Conservation (phyloP, 2,113 vertebrate species). For the Oreotragus oreotragus region DNA sequence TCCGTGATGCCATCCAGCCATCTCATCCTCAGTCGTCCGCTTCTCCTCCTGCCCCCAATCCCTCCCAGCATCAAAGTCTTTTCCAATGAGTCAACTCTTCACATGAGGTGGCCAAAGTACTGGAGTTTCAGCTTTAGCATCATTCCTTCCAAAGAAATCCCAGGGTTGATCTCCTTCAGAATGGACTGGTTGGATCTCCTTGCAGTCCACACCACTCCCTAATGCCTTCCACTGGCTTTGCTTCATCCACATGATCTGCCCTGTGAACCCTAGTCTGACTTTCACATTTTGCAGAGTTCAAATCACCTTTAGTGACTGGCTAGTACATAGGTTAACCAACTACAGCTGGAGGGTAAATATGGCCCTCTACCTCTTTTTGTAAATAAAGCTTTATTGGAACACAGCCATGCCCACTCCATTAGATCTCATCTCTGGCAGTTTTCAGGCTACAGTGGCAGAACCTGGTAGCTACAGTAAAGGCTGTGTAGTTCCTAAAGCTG, state of each 20-base stretch:
- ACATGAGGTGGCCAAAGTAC: too few relatives aligned
- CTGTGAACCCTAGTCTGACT: neutral
- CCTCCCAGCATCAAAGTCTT: too few relatives aligned
- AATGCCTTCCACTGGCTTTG: neutral
- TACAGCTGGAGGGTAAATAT: neutral
- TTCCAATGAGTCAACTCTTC: too few relatives aligned
- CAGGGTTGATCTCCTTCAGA: too few relatives aligned
- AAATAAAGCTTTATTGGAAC: neutral
- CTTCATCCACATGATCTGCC: neutral
- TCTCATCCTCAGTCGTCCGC: too few relatives aligned
- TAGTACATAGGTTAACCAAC: neutral
- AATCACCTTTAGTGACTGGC: neutral
- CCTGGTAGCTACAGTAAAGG: neutral
- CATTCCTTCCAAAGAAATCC: too few relatives aligned
- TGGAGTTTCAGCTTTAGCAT: too few relatives aligned
- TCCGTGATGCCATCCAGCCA: too few relatives aligned
- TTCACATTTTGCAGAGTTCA: neutral
- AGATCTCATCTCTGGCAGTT: neutral
- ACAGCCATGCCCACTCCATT: neutral
- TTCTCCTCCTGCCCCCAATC: too few relatives aligned
- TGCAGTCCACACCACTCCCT: neutral
- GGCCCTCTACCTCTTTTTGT: neutral
- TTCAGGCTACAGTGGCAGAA: neutral
- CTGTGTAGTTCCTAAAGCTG: fast-evolving
- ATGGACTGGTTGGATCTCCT: too few relatives aligned